Percentiles rank a stretch among this genome's conserved stretches.
Evolutionary conservation across 2,888 invertebrate species (phyloP).

Genomic region (Drosophila algonquin): DNA sequence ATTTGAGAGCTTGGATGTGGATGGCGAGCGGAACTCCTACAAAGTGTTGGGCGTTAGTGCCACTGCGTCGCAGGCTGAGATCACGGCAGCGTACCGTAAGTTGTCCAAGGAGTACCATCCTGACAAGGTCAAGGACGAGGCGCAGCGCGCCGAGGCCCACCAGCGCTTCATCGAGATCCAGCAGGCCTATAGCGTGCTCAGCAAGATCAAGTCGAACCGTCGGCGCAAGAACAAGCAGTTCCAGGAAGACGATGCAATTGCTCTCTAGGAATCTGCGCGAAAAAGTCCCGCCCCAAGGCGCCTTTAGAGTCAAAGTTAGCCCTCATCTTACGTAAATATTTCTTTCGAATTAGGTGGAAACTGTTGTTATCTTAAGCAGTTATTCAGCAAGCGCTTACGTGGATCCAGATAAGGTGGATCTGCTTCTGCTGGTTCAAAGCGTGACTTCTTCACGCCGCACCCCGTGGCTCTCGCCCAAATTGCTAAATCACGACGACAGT

Average conservation of each 20-base stretch:
- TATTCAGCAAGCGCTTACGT: neutral
- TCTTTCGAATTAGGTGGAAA: neutral
- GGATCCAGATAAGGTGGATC: neutral
- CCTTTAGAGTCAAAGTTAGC: conserved; percentile 1
- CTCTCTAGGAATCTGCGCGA: conserved; percentile 48
- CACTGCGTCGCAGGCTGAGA: conserved; percentile 93
- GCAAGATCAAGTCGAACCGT: conserved; percentile 91
- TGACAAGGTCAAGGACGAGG: conserved; percentile 92
- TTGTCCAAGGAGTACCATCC: conserved; percentile 95
- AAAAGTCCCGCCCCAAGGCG: neutral
- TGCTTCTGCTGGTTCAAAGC: neutral
- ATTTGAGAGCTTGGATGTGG: conserved; percentile 93
- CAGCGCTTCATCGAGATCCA: conserved; percentile 96
- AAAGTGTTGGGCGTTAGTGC: conserved; percentile 91
- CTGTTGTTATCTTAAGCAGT: too few relatives aligned
- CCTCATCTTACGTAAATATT: neutral
- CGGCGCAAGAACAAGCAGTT: conserved; percentile 90
- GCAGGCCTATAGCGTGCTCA: conserved; percentile 94
- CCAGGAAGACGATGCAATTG: conserved; percentile 83
- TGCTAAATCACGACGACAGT: neutral
- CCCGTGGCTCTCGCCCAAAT: neutral
- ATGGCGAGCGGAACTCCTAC: conserved; percentile 95
- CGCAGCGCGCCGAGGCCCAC: conserved; percentile 89
- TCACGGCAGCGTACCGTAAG: conserved; percentile 91
- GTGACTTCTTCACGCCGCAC: neutral